A percentile compares a stretch with the other conserved stretches of the same genome.
These are phyloP conservation scores for Tokudaia tokunoshimensis DNA, from an alignment of 2,797 vertebrate species.

Conservation along the genomic window DNA sequence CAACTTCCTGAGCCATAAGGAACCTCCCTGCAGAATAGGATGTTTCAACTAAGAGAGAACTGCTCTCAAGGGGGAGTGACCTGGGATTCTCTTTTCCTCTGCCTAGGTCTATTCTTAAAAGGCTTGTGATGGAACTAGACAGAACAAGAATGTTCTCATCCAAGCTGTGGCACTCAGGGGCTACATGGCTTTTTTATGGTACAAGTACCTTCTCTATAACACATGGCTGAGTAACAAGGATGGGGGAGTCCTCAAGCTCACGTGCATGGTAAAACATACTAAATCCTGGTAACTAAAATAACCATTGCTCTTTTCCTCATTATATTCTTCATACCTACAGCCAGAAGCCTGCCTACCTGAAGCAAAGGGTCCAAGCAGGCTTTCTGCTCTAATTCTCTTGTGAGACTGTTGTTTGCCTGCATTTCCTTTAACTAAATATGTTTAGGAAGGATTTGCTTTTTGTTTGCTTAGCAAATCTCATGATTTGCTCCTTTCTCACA, in stretches of 20 bases:
- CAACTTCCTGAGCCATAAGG: neutral
- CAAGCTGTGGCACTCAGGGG: neutral
- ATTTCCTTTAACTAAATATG: slow-evolving; percentile 23
- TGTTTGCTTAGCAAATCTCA: slow-evolving; percentile 68
- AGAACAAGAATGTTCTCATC: neutral
- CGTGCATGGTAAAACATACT: neutral
- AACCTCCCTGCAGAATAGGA: neutral
- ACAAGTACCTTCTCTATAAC: neutral
- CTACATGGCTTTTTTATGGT: neutral
- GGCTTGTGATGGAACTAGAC: neutral
- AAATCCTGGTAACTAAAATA: neutral
- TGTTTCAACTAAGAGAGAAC: neutral
- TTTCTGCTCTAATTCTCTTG: neutral
- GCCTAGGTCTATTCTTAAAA: neutral
- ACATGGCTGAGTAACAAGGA: too few species aligned
- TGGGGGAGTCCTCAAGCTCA: rapidly evolving
- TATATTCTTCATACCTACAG: neutral
- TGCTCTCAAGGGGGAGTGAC: too few species aligned
- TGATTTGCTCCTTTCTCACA: neutral
- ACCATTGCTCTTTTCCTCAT: neutral
- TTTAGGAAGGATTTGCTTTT: slow-evolving; percentile 65
- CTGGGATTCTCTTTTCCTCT: neutral
- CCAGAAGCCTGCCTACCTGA: neutral
- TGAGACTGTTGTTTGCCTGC: neutral
- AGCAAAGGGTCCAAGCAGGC: rapidly evolving